Conservation (phyloP, 2,113 vertebrate species). For the Parus major region DNA sequence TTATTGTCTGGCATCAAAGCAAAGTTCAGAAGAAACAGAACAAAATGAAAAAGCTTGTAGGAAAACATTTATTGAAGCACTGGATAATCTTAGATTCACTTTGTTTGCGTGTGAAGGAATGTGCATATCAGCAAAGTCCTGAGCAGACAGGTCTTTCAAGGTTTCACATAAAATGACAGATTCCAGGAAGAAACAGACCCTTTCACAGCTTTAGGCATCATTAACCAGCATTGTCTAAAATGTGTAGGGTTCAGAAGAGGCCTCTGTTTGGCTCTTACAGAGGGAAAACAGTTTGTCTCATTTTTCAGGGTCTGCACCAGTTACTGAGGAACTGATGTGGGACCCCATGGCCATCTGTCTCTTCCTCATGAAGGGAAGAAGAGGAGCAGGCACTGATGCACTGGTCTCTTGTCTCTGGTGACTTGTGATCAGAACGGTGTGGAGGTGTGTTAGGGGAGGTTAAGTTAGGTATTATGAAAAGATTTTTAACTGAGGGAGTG, state of each 20-base stretch:
- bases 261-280: neutral
- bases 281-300: neutral
- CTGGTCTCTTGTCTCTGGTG: neutral
- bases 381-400: neutral
- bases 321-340: neutral
- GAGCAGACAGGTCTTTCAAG: neutral
- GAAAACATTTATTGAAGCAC: neutral
- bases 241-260: neutral
- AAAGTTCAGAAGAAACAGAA: neutral
- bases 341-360: neutral
- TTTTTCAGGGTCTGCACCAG: neutral
- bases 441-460: neutral
- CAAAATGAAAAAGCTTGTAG: neutral
- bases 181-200: neutral
- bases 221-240: neutral
- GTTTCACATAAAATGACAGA: neutral
- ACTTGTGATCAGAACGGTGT: accelerated
- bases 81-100: neutral
- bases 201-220: neutral
- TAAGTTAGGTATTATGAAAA: neutral
- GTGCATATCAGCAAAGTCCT: neutral
- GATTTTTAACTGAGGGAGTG: neutral
- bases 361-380: accelerated
- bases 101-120: neutral
- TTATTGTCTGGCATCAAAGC: neutral